These are phyloP conservation scores for Coecobrya sp. DNA, from an alignment of 2,888 invertebrate genomes.

Conservation along the genomic window DNA sequence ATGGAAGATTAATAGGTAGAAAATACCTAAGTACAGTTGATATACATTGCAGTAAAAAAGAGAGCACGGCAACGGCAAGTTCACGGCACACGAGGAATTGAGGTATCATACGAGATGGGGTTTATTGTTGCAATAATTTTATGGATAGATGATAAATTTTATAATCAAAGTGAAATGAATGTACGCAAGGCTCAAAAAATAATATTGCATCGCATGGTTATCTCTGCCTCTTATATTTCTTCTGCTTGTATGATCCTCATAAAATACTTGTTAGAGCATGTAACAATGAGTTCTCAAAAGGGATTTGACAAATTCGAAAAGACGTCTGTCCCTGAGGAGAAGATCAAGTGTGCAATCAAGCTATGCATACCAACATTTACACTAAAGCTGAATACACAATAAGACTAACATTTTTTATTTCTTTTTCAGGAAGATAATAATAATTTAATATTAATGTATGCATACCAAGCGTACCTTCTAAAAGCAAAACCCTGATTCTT, in stretches of 20 bases:
- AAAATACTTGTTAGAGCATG: not conserved
- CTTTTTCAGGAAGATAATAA: constrained; percentile 44
- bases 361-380: not conserved
- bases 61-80: not conserved
- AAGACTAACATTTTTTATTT: no score
- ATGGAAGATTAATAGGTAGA: constrained; percentile 49
- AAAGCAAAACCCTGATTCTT: constrained; percentile 15
- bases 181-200: not conserved
- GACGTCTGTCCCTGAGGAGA: constrained; percentile 53
- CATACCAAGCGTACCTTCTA: constrained; percentile 26
- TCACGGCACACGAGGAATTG: constrained; percentile 21
- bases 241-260: not conserved
- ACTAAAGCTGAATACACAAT: not conserved
- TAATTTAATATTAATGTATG: constrained; percentile 43
- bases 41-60: not conserved
- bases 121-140: constrained; percentile 49
- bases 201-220: not conserved
- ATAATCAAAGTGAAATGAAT: constrained; percentile 18
- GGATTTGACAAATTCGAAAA: constrained; percentile 76
- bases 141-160: constrained; percentile 43
- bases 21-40: not conserved
- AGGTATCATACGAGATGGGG: not conserved
- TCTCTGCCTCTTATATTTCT: not conserved
- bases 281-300: constrained; percentile 57
- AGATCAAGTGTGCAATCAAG: not conserved